A percentile compares a stretch with the other conserved stretches of the same genome.
Conservation (phyloP, 2,113 vertebrate genomes). For the Mustelus asterias region DNA sequence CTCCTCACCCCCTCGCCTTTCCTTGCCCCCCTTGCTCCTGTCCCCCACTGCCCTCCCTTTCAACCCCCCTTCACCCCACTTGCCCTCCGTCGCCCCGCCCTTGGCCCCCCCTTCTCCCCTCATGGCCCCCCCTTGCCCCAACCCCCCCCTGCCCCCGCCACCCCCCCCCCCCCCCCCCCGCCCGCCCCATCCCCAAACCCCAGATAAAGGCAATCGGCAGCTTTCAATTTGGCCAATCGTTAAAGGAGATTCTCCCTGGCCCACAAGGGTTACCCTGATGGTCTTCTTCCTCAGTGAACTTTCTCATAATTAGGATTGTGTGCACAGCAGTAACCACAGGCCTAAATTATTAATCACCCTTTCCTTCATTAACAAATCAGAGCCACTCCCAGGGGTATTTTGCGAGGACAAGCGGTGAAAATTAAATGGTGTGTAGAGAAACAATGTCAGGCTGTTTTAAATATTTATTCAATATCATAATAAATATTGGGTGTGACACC, state of each 20-base stretch:
- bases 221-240: not conserved
- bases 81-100: too few relatives aligned
- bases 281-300: not conserved
- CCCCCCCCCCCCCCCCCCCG: rapidly evolving
- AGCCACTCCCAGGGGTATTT: not conserved
- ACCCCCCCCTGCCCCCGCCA: not conserved
- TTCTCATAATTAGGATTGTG: slow-evolving; percentile 36
- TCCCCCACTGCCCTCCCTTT: rapidly evolving
- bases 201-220: not conserved
- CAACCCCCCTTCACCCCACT: not conserved
- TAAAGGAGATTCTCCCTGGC: not conserved
- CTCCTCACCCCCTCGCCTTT: not conserved
- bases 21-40: too few relatives aligned
- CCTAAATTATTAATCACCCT: slow-evolving; percentile 33
- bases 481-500: not conserved
- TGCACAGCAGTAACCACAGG: not conserved
- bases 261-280: not conserved
- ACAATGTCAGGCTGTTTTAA: slow-evolving; percentile 30
- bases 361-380: slow-evolving; percentile 35
- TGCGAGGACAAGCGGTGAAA: slow-evolving; percentile 14
- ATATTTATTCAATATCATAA: slow-evolving; percentile 33
- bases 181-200: not conserved
- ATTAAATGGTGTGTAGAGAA: slow-evolving; percentile 18
- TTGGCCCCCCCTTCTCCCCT: too few relatives aligned
- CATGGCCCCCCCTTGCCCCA: rapidly evolving